Evolutionary conservation across 1,140 invertebrate species (phyloP).

Genomic region (Acarapis woodi): DNA sequence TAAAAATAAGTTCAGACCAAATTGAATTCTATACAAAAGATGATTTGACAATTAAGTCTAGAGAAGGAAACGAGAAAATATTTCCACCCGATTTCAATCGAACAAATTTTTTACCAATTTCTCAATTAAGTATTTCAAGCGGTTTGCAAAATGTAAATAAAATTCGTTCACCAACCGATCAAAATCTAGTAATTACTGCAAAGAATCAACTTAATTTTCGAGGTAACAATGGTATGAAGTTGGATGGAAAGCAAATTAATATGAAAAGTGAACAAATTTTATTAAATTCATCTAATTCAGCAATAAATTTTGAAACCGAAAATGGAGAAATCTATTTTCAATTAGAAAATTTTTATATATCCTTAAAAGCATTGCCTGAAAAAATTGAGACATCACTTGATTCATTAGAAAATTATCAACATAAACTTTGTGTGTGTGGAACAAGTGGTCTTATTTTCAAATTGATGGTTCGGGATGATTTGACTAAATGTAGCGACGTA

Average conservation of each 20-base stretch:
- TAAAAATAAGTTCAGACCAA: slow-evolving; percentile 2
- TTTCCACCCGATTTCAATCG: slow-evolving; percentile 7
- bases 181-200: slow-evolving; percentile 2
- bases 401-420: slow-evolving; percentile 8
- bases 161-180: slow-evolving; percentile 5
- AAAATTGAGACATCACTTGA: not conserved
- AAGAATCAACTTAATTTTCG: slow-evolving; percentile 3
- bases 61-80: not conserved
- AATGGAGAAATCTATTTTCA: no score
- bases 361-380: no score
- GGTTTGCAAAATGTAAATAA: slow-evolving; percentile 6
- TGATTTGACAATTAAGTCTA: slow-evolving; percentile 4
- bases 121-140: slow-evolving; percentile 1
- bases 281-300: slow-evolving; percentile 1
- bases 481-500: slow-evolving; percentile 13
- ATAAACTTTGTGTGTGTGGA: slow-evolving; percentile 15
- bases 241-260: slow-evolving; percentile 7
- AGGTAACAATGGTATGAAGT: slow-evolving; percentile 3
- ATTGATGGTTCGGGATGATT: slow-evolving; percentile 11
- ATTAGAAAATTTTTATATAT: no score
- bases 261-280: not conserved
- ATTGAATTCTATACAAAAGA: slow-evolving; percentile 2
- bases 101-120: slow-evolving; percentile 5
- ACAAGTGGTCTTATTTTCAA: slow-evolving; percentile 14
- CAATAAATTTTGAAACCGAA: slow-evolving; percentile 2